Percentiles rank a stretch among this genome's conserved stretches.
Conservation (phyloP, 2,888 invertebrate genomes). For the Caenorhabditis sinica region DNA sequence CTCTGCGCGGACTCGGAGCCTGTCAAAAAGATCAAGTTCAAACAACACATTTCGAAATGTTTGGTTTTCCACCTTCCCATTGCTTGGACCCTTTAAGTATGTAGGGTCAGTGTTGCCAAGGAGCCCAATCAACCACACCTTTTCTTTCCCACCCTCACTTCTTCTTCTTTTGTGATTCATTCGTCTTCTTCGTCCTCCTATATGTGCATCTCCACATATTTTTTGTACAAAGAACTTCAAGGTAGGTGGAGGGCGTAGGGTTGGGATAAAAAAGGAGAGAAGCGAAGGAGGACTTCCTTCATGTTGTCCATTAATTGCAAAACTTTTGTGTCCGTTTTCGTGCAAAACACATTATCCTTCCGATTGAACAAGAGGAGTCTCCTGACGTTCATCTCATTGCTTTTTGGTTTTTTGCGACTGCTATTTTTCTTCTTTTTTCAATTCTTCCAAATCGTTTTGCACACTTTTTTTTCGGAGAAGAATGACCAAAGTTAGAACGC, state of each 20-base stretch:
- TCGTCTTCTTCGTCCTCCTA: neutral
- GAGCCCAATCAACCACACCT: constrained; percentile 19
- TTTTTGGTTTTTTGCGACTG: constrained; percentile 41
- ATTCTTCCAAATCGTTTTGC: neutral
- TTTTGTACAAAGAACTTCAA: constrained; percentile 54
- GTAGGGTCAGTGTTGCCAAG: constrained; percentile 52
- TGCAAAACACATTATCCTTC: constrained; percentile 58
- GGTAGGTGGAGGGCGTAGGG: constrained; percentile 35
- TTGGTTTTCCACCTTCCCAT: neutral
- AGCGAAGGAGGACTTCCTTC: constrained; percentile 53
- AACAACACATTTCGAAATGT: constrained; percentile 63
- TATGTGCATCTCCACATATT: constrained; percentile 53
- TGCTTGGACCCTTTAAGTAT: constrained; percentile 3
- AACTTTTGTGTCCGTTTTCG: constrained; percentile 41
- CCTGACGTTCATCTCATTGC: constrained; percentile 51
- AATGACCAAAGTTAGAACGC: too few relatives aligned
- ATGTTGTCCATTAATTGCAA: constrained; percentile 60
- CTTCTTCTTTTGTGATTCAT: constrained; percentile 2
- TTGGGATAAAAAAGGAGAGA: neutral
- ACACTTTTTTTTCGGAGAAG: too few relatives aligned
- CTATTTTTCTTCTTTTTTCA: constrained; percentile 12
- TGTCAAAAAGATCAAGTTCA: constrained; percentile 63
- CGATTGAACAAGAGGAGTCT: constrained; percentile 9
- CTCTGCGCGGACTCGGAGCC: constrained; percentile 48
- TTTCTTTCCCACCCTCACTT: constrained; percentile 9